Conservation (phyloP, 2,113 vertebrate genomes). For the Amia ocellicauda region DNA sequence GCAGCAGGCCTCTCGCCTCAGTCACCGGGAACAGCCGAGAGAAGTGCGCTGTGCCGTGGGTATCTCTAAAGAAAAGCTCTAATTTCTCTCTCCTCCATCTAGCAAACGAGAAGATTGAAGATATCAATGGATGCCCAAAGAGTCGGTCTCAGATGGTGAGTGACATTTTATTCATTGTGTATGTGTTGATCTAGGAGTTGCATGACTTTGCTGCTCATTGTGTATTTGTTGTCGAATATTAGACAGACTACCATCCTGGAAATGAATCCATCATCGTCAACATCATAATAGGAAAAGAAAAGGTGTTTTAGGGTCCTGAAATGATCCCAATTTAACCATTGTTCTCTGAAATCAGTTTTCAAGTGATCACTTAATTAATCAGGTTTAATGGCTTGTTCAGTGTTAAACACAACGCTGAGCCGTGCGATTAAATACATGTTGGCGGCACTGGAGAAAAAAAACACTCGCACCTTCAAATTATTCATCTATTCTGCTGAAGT, state of each 20-base stretch:
- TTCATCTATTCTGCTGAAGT: slow-evolving; percentile 8
- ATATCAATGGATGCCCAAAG: slow-evolving; percentile 96
- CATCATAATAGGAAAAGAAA: background rate
- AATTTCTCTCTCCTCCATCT: slow-evolving; percentile 47
- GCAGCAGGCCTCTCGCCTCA: slow-evolving; percentile 30
- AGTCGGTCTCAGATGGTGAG: slow-evolving; percentile 98
- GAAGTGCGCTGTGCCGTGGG: background rate
- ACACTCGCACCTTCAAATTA: background rate
- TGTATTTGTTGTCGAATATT: background rate
- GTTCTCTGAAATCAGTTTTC: background rate
- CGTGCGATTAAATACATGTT: background rate
- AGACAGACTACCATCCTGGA: too few species aligned
- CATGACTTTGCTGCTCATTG: too few species aligned
- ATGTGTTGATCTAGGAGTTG: slow-evolving; percentile 32
- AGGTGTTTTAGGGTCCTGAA: background rate
- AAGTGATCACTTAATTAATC: background rate
- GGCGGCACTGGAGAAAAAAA: background rate
- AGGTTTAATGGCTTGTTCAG: background rate
- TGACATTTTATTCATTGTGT: slow-evolving; percentile 27
- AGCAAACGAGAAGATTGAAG: slow-evolving; percentile 98
- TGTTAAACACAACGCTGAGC: background rate
- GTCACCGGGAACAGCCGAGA: background rate
- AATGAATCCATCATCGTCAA: too few species aligned
- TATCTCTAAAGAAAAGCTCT: slow-evolving; percentile 14
- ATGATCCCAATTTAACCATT: background rate